phyloP scores from a whole-genome alignment of 2,113 vertebrate species.

The Gymnobelideus leadbeateri region DNA sequence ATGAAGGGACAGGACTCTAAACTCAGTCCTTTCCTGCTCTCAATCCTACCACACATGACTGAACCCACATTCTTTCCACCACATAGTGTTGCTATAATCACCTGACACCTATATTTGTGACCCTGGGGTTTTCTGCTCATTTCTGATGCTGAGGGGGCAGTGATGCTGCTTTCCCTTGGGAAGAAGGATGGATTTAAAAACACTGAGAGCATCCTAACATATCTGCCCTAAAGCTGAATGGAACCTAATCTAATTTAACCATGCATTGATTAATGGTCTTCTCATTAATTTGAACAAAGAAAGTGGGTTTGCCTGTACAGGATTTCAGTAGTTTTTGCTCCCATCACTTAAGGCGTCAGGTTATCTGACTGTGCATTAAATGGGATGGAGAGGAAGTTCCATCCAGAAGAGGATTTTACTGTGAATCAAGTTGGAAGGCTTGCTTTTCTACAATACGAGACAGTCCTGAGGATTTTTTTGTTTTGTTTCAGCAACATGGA shows the following conservation, averaged over 20 bases:
- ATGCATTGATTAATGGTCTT: constrained; percentile 24
- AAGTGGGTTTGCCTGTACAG: constrained; percentile 15
- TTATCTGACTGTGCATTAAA: constrained; percentile 59
- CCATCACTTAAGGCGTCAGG: constrained; percentile 37
- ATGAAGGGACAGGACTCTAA: background rate
- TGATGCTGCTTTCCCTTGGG: background rate
- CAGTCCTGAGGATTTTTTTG: background rate
- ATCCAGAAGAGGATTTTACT: constrained; percentile 52
- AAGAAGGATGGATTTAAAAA: background rate
- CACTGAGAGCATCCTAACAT: background rate
- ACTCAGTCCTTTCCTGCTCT: background rate
- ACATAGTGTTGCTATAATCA: background rate
- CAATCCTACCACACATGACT: background rate
- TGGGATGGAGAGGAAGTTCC: constrained; percentile 32
- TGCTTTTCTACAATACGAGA: background rate
- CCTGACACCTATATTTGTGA: background rate
- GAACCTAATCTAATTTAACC: constrained; percentile 54
- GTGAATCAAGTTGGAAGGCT: constrained; percentile 47
- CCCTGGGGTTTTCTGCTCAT: background rate
- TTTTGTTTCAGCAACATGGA: background rate
- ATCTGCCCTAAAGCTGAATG: constrained; percentile 47
- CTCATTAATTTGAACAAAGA: constrained; percentile 54
- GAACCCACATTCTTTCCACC: background rate
- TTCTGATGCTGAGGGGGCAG: background rate
- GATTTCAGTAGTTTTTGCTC: constrained; percentile 24